Conservation (phyloP, 2,888 invertebrate genomes). For the Eupithecia abbreviata region DNA sequence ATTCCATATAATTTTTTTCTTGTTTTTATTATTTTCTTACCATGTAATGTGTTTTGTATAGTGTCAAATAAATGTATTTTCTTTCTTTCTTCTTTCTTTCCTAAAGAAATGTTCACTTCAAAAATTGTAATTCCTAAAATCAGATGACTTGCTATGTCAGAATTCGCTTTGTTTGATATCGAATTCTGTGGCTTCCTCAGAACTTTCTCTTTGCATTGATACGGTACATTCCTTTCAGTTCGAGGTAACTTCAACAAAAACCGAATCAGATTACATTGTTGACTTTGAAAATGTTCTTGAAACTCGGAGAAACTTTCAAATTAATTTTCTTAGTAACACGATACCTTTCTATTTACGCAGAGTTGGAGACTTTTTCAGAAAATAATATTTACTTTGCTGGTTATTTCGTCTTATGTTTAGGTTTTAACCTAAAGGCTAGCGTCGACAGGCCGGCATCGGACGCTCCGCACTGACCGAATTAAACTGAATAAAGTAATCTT, state of each 20-base stretch:
- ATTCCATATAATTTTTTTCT: too few relatives aligned
- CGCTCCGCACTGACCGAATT: too few relatives aligned
- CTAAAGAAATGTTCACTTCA: too few relatives aligned
- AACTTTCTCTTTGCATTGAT: background rate
- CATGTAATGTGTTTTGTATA: too few relatives aligned
- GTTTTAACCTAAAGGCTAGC: too few relatives aligned
- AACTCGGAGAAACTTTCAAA: constrained; percentile 45
- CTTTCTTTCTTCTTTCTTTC: too few relatives aligned
- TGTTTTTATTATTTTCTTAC: too few relatives aligned
- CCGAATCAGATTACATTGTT: constrained; percentile 46
- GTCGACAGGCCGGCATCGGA: too few relatives aligned
- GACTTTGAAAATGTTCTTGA: constrained; percentile 53
- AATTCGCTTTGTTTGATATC: background rate
- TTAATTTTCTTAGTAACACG: constrained; percentile 37
- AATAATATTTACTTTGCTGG: background rate
- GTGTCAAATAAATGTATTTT: too few relatives aligned
- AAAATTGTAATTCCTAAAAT: background rate
- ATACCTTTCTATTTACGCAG: constrained; percentile 17
- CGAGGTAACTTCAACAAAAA: background rate
- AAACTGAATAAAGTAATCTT: too few relatives aligned
- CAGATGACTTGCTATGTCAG: background rate
- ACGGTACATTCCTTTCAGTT: background rate
- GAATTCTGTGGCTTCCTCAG: background rate
- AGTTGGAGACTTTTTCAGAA: background rate
- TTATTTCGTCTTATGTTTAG: background rate